Percentiles rank a stretch among this genome's conserved stretches.
Conservation (phyloP, 2,797 vertebrate genomes). For the Pterois miles region DNA sequence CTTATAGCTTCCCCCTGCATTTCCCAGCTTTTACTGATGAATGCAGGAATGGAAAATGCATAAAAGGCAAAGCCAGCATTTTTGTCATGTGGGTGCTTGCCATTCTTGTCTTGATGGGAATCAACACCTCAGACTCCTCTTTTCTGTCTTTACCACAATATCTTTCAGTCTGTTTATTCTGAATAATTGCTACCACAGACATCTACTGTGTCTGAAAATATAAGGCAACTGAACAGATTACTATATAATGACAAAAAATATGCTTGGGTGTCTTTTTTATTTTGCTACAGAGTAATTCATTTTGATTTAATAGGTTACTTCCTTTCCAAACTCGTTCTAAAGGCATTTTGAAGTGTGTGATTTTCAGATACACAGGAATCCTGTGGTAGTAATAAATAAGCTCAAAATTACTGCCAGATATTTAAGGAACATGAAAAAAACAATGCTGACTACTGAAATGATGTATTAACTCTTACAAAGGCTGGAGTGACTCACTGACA, state of each 20-base stretch:
- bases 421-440: constrained; percentile 33
- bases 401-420: constrained; percentile 42
- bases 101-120: constrained; percentile 46
- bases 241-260: constrained; percentile 4
- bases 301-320: constrained; percentile 25
- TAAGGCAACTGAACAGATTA: constrained; percentile 1
- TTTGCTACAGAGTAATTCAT: constrained; percentile 33
- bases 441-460: constrained; percentile 2
- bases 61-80: constrained; percentile 49
- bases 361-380: constrained; percentile 41
- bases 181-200: constrained; percentile 15
- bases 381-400: constrained; percentile 29
- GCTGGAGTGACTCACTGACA: constrained; percentile 8
- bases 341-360: constrained; percentile 24
- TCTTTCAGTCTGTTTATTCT: constrained; percentile 19
- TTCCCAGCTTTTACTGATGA: constrained; percentile 12
- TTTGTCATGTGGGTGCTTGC: constrained; percentile 52
- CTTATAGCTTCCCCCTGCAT: constrained; percentile 13
- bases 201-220: constrained; percentile 22
- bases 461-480: constrained; percentile 8
- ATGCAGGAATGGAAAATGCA: constrained; percentile 39
- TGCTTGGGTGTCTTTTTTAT: constrained; percentile 28
- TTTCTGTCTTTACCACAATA: constrained; percentile 31
- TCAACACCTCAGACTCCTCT: constrained; percentile 48
- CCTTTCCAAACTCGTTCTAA: constrained; percentile 20